A percentile compares a stretch with the other conserved stretches of the same genome.
phyloP scores from a whole-genome alignment of 2,888 invertebrate genomes.

The Tachina lurida region DNA sequence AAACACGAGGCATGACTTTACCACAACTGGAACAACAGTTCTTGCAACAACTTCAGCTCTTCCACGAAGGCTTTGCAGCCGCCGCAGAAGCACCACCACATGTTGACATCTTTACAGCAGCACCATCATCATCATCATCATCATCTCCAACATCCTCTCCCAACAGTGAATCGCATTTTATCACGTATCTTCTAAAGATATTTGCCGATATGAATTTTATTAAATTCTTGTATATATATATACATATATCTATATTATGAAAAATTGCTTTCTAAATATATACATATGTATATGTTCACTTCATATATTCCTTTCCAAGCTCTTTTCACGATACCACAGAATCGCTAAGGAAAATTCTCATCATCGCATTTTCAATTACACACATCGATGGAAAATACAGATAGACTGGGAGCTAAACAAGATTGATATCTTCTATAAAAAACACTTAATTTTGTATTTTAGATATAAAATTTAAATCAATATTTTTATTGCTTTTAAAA shows the following conservation, averaged over 20 bases:
- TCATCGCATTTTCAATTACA: neutral
- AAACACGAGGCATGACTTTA: slow-evolving; percentile 93
- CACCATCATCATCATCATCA: slow-evolving; percentile 70
- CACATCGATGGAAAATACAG: slow-evolving; percentile 16
- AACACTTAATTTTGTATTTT: neutral
- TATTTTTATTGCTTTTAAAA: neutral
- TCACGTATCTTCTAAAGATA: slow-evolving; percentile 82
- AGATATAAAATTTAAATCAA: neutral
- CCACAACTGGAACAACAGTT: slow-evolving; percentile 91
- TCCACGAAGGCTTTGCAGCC: slow-evolving; percentile 63
- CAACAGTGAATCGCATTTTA: slow-evolving; percentile 81
- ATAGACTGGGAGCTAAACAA: slow-evolving; percentile 20
- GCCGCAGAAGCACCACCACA: slow-evolving; percentile 59
- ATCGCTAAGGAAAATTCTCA: neutral
- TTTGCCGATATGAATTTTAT: slow-evolving; percentile 38
- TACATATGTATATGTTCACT: neutral
- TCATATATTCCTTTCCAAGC: neutral
- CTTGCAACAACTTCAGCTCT: slow-evolving; percentile 70
- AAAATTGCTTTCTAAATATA: slow-evolving; percentile 39
- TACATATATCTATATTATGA: no score
- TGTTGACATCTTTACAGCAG: slow-evolving; percentile 58
- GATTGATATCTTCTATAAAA: neutral
- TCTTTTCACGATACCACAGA: neutral
- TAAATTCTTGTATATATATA: slow-evolving; percentile 38
- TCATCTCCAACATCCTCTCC: slow-evolving; percentile 70